Evolutionary conservation across 23 tunicate species (phyloP), one percentile per base, ranked within the genome.

Genomic region (Ciona savignyi): DNA sequence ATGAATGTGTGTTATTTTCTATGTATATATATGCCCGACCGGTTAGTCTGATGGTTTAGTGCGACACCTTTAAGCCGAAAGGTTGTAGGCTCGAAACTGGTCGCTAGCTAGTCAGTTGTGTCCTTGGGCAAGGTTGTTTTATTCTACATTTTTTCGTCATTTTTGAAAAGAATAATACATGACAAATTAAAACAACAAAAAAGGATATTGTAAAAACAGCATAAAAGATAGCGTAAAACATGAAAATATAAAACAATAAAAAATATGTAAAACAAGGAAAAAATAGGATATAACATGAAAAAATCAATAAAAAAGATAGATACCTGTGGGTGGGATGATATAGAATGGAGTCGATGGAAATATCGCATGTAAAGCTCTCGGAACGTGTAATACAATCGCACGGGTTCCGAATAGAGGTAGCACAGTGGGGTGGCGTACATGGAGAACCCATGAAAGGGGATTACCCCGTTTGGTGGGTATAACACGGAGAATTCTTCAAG

Each of bases 361-460:
- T 84, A 81, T 25, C 90, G 68, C 68, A 66, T 76, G 71, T 93
- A 93, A 66, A 93, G 67, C 65, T 86, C 82, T n/a, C 86, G 74
- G 74, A 93, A 93, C 32, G 74, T 74, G 77, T 56, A 71, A 68
- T 93, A 93, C 32, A 93, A 77, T 30, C 85, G 74, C 1, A 76
- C 73, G 0, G 93, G 88, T 0, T 78, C 93, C 22, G 88, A 75
- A 70, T 86, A 93, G 4, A 93, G 85, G 30, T 81, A 93, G 56
- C 98, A 93, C 35, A 93, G 62, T 25, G 98, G 98, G 4, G 98
- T 80, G 27, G 70, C 98, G 42, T 77, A 93, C 93, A 93, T 86
- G 0, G 98, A 93, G 60, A 93, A 93, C 1, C 98, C 98, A 72
- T 93, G 93, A 27, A 93, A 93, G 23, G 98, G 98, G n/a, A 93